phyloP scores from a whole-genome alignment of 2,797 vertebrate species.

The Rhinatrema bivittatum region DNA sequence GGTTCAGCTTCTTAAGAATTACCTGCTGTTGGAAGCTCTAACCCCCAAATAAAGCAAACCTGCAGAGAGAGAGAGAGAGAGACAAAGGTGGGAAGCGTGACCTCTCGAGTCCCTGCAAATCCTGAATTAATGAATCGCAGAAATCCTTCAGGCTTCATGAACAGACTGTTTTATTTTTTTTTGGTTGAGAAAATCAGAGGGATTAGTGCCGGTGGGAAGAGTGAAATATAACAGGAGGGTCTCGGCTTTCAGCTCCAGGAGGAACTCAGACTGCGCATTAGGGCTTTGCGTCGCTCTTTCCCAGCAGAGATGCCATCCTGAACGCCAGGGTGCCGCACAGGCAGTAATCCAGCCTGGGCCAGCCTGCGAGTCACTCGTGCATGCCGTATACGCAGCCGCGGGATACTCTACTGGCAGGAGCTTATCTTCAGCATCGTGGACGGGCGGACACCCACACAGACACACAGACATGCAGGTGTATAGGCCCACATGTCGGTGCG shows the following conservation, averaged over 20 bases:
- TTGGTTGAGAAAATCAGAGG: constrained; percentile 49
- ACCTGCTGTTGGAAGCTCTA: constrained; percentile 1
- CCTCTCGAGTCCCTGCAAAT: constrained; percentile 53
- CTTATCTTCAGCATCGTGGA: too few species aligned
- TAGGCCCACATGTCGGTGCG: too few species aligned
- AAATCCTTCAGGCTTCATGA: constrained; percentile 43
- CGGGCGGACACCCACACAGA: too few species aligned
- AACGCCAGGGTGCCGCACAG: too few species aligned
- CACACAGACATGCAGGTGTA: too few species aligned
- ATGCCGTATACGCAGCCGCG: too few species aligned
- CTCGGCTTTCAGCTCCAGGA: constrained; percentile 58
- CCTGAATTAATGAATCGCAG: constrained; percentile 65
- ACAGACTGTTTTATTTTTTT: constrained; percentile 53
- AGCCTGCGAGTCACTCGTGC: too few species aligned
- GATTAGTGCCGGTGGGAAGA: constrained; percentile 57
- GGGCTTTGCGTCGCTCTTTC: constrained; percentile 16
- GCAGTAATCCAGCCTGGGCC: too few species aligned
- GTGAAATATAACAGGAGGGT: constrained; percentile 47
- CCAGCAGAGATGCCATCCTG: constrained; percentile 29
- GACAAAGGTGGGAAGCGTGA: constrained; percentile 11
- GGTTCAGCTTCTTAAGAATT: constrained; percentile 16
- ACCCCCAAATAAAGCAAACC: constrained; percentile 13
- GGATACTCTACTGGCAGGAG: too few species aligned
- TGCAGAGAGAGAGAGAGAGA: constrained; percentile 19
- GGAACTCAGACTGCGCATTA: constrained; percentile 37